Evolutionary conservation across 1,140 invertebrate species (phyloP).

Genomic region (Drosophila littoralis): DNA sequence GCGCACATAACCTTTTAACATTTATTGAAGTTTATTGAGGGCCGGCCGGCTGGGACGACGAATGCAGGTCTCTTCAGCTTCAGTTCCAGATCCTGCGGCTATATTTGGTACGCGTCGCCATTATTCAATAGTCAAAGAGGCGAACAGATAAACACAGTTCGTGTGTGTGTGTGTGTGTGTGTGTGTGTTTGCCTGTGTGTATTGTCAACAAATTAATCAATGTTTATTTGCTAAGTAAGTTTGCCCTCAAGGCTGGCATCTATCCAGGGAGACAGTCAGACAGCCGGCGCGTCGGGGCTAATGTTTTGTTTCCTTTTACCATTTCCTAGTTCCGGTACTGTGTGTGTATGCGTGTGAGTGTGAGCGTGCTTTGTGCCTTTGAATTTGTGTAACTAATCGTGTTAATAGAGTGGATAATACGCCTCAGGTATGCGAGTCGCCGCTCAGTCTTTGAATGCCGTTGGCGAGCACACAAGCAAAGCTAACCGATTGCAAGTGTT

Average conservation of each 20-base stretch:
- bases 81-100: slow-evolving; percentile 42
- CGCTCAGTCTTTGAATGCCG: slow-evolving; percentile 58
- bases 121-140: slow-evolving; percentile 73
- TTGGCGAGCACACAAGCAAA: slow-evolving; percentile 44
- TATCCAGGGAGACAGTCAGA: slow-evolving; percentile 28
- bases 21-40: slow-evolving; percentile 81
- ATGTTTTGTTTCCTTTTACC: slow-evolving; percentile 79
- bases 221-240: slow-evolving; percentile 84
- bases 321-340: slow-evolving; percentile 69
- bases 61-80: neutral
- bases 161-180: slow-evolving; percentile 32
- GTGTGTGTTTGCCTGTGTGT: slow-evolving; percentile 40
- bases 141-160: slow-evolving; percentile 31
- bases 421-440: slow-evolving; percentile 75
- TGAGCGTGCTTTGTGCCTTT: slow-evolving; percentile 61
- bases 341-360: slow-evolving; percentile 20
- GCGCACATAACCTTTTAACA: slow-evolving; percentile 80
- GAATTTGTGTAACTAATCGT: slow-evolving; percentile 83
- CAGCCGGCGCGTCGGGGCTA: slow-evolving; percentile 32
- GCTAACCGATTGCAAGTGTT: slow-evolving; percentile 47
- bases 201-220: slow-evolving; percentile 84
- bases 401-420: slow-evolving; percentile 83
- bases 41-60: neutral
- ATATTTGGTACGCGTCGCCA: slow-evolving; percentile 68
- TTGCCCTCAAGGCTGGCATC: slow-evolving; percentile 65